A percentile compares a stretch with the other conserved stretches of the same genome.
phyloP scores from a whole-genome alignment of 92 coral and sea anemone species.

The Porites cylindrica region DNA sequence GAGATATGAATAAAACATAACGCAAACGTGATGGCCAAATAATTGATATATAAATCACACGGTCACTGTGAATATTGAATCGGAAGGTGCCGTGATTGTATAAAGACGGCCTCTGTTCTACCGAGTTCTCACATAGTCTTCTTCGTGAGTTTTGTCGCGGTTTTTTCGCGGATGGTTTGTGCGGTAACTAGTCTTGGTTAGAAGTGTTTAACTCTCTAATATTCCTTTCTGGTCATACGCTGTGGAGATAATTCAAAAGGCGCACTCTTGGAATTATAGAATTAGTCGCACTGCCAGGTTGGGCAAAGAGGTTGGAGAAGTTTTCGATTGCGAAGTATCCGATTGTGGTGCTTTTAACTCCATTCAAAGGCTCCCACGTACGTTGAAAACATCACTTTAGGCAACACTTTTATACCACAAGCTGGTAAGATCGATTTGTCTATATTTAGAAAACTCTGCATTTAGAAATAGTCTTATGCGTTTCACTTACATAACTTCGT shows the following conservation, averaged over 20 bases:
- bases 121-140: not conserved
- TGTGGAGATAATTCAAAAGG: not conserved
- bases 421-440: too few relatives aligned
- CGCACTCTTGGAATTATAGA: not conserved
- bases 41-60: slow-evolving; percentile 1
- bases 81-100: not conserved
- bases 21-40: not conserved
- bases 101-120: not conserved
- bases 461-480: too few relatives aligned
- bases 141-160: not conserved
- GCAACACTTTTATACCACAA: too few relatives aligned
- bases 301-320: not conserved
- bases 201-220: not conserved
- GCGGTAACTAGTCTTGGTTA: not conserved
- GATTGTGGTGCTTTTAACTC: too few relatives aligned
- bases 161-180: not conserved
- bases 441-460: too few relatives aligned
- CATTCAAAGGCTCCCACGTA: too few relatives aligned
- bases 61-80: slow-evolving; percentile 6
- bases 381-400: too few relatives aligned
- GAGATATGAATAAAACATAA: slow-evolving; percentile 16
- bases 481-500: too few relatives aligned
- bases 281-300: not conserved
- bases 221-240: not conserved
- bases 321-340: too few relatives aligned